phyloP scores from a whole-genome alignment of 2,113 vertebrate genomes.

The Struthidea cinerea region DNA sequence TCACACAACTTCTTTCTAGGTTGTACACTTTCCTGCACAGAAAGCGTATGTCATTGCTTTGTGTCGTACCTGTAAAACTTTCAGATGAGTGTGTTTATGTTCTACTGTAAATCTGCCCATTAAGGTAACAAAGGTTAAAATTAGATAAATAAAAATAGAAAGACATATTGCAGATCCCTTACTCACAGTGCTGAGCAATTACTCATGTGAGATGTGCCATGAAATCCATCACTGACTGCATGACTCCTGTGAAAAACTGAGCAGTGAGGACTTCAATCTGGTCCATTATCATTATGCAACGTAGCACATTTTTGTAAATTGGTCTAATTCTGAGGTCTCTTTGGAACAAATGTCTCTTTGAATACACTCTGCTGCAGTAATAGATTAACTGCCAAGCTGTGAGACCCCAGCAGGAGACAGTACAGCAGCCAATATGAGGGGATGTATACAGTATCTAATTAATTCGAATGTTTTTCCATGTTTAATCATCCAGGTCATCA shows the following conservation, averaged over 20 bases:
- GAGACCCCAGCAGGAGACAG: not conserved
- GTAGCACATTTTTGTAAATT: not conserved
- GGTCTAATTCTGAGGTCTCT: not conserved
- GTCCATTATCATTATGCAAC: not conserved
- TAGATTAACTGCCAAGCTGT: not conserved
- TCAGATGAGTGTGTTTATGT: not conserved
- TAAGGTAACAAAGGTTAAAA: not conserved
- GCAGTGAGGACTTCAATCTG: not conserved
- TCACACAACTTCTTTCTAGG: not conserved
- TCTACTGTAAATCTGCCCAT: not conserved
- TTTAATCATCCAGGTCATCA: constrained; percentile 5
- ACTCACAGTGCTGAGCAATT: constrained; percentile 23
- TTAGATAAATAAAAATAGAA: not conserved
- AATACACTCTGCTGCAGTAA: not conserved
- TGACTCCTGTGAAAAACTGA: not conserved
- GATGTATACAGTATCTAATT: not conserved
- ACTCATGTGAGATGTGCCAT: not conserved
- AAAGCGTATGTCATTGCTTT: not conserved
- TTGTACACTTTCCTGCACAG: not conserved
- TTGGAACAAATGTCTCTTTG: not conserved
- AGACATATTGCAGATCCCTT: constrained; percentile 1
- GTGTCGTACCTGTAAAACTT: not conserved
- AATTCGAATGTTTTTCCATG: not conserved
- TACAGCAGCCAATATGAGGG: not conserved
- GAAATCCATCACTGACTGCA: not conserved